Evolutionary conservation across 2,888 invertebrate species (phyloP).

Genomic region (Ophion slaviceki): DNA sequence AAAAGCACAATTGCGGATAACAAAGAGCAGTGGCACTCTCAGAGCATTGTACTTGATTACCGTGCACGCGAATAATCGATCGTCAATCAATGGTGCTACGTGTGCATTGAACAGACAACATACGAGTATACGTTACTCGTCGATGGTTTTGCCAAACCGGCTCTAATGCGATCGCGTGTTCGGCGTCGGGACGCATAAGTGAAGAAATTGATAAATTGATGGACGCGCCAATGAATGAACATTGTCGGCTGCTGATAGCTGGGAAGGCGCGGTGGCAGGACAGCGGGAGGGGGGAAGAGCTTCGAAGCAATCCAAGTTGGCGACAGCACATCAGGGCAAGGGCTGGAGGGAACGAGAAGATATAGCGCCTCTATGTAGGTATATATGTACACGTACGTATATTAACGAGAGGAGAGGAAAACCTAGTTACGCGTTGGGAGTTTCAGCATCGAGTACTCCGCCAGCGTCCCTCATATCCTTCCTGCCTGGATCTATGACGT

Average conservation of each 20-base stretch:
- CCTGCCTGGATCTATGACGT: conserved; percentile 42
- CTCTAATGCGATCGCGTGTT: conserved; percentile 70
- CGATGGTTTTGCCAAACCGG: conserved; percentile 15
- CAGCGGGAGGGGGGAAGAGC: conserved; percentile 1
- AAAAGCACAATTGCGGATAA: background rate
- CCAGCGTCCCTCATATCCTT: conserved; percentile 65
- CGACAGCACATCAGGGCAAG: conserved; percentile 46
- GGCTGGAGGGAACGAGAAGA: conserved; percentile 29
- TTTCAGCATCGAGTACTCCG: conserved; percentile 57
- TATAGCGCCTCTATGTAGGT: background rate
- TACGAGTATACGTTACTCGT: background rate
- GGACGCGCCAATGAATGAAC: conserved; percentile 62
- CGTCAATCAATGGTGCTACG: conserved; percentile 29
- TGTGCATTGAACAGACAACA: background rate
- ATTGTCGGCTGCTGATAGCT: conserved; percentile 46
- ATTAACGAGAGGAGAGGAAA: conserved; percentile 61
- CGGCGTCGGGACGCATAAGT: conserved; percentile 64
- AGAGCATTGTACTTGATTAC: background rate
- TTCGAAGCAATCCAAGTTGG: conserved; percentile 34
- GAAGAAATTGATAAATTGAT: conserved; percentile 73
- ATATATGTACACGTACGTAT: background rate
- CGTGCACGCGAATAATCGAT: conserved; percentile 31
- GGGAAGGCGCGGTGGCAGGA: background rate
- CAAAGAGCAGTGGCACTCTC: background rate
- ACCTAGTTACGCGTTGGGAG: conserved; percentile 64